Percentiles rank a stretch among this genome's conserved stretches.
Conservation (phyloP, 2,888 invertebrate genomes). For the Apoda limacodes region DNA sequence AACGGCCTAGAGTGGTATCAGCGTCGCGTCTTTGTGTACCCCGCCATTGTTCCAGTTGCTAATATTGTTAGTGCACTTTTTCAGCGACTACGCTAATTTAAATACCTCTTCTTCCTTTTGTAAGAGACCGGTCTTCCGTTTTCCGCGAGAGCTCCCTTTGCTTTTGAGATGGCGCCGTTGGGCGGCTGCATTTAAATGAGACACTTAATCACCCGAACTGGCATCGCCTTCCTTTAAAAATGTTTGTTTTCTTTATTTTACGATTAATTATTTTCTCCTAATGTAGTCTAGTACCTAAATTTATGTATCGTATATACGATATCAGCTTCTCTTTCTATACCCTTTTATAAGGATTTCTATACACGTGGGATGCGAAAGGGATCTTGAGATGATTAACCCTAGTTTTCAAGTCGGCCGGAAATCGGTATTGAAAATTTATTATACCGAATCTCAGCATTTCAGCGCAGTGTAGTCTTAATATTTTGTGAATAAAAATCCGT, state of each 20-base stretch:
- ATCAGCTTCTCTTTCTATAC: too few relatives aligned
- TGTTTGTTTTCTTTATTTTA: constrained; percentile 53
- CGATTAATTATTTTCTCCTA: neutral
- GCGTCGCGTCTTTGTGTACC: constrained; percentile 51
- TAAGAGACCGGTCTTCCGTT: constrained; percentile 65
- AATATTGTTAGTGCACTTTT: constrained; percentile 70
- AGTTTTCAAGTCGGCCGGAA: too few relatives aligned
- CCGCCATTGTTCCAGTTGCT: constrained; percentile 59
- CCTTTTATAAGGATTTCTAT: too few relatives aligned
- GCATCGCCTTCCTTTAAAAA: constrained; percentile 56
- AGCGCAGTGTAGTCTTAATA: too few relatives aligned
- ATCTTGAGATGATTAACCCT: too few relatives aligned
- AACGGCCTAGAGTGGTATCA: constrained; percentile 37
- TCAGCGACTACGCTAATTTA: constrained; percentile 67
- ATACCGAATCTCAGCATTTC: too few relatives aligned
- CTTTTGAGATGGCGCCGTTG: constrained; percentile 60
- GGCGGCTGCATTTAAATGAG: constrained; percentile 69
- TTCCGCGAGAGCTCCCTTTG: constrained; percentile 62
- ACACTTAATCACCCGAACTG: constrained; percentile 66
- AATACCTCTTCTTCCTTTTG: constrained; percentile 66
- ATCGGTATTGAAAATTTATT: too few relatives aligned
- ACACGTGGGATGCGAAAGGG: too few relatives aligned
- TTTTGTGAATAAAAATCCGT: too few relatives aligned
- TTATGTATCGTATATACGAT: too few relatives aligned
- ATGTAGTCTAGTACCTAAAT: too few relatives aligned